phyloP scores from a whole-genome alignment of 2,888 invertebrate species.

The Drosophila setosimentum region DNA sequence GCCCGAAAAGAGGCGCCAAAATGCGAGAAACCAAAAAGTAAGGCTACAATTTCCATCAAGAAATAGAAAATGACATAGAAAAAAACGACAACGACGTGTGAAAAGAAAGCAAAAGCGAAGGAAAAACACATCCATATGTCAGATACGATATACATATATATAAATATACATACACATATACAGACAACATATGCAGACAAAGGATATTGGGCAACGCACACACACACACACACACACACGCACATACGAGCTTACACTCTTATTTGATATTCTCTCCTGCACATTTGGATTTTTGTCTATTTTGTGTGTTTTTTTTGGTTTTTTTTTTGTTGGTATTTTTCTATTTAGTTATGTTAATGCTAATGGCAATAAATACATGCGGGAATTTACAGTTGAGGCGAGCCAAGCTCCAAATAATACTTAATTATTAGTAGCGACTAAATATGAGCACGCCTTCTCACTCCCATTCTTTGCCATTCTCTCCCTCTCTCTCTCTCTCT shows the following conservation, averaged over 20 bases:
- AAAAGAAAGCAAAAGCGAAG: slow-evolving; percentile 35
- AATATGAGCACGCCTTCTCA: slow-evolving; percentile 39
- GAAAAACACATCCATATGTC: slow-evolving; percentile 10
- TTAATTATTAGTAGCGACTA: slow-evolving; percentile 56
- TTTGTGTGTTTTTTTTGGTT: slow-evolving; percentile 9
- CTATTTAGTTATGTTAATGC: slow-evolving; percentile 12
- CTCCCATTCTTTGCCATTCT: neutral
- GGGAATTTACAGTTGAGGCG: slow-evolving; percentile 19
- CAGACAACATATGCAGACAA: slow-evolving; percentile 18
- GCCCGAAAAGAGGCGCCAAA: slow-evolving; percentile 35
- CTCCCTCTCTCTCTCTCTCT: fast-evolving
- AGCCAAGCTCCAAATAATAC: slow-evolving; percentile 35
- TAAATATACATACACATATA: slow-evolving; percentile 11
- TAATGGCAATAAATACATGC: slow-evolving; percentile 11
- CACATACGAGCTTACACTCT: neutral
- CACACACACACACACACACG: neutral
- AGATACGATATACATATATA: neutral
- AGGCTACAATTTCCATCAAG: slow-evolving; percentile 30
- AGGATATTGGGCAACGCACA: slow-evolving; percentile 33
- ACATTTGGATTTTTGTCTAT: slow-evolving; percentile 10
- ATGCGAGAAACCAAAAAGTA: slow-evolving; percentile 65
- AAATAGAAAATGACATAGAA: neutral
- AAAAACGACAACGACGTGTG: slow-evolving; percentile 46
- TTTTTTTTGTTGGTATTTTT: slow-evolving; percentile 20
- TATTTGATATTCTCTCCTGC: neutral